Conservation (phyloP, 2,888 invertebrate species). For the Spialia ferax region DNA sequence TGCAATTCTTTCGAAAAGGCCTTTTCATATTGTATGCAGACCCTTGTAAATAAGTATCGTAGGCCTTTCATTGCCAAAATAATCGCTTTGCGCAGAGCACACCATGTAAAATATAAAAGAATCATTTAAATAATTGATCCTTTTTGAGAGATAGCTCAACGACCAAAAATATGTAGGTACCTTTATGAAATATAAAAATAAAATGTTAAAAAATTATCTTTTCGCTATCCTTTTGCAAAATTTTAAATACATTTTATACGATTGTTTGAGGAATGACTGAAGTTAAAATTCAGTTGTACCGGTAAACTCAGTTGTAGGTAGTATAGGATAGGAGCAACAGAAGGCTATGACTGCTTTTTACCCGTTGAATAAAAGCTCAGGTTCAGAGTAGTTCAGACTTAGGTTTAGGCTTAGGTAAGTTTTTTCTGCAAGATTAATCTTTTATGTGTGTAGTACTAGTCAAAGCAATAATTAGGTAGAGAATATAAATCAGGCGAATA, state of each 20-base stretch:
- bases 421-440: no score
- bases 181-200: neutral
- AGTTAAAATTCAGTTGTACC: no score
- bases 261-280: no score
- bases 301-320: no score
- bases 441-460: no score
- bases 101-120: constrained; percentile 20
- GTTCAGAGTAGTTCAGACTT: no score
- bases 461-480: no score
- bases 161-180: neutral
- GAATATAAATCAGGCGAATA: no score
- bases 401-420: no score
- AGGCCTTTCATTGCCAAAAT: constrained; percentile 18
- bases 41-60: constrained; percentile 11
- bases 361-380: no score
- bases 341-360: no score
- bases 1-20: neutral
- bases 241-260: neutral
- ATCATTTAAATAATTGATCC: constrained; percentile 10
- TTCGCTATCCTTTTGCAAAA: neutral
- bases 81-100: constrained; percentile 6
- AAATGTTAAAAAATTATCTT: neutral
- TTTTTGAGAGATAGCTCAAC: neutral
- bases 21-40: constrained; percentile 14
- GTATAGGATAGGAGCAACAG: no score